These are phyloP conservation scores for Diadumene lineata DNA, from an alignment of 92 coral and sea anemone species.

Conservation along the genomic window DNA sequence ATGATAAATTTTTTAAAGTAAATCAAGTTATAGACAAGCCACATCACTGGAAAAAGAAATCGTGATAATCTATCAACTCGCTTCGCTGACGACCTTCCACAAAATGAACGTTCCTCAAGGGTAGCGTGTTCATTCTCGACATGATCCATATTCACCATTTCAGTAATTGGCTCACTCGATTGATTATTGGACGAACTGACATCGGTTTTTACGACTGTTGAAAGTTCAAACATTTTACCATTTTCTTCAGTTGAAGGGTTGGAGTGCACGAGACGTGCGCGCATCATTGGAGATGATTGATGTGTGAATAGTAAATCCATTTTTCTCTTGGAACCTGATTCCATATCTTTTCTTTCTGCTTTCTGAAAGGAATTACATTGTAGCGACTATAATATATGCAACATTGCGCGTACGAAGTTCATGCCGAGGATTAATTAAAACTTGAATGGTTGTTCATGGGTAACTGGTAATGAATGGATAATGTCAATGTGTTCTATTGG, in stretches of 20 bases:
- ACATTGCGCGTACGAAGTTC: too few species aligned
- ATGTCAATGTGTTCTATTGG: too few species aligned
- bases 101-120: background rate
- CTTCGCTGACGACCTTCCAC: background rate
- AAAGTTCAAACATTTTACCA: constrained; percentile 4
- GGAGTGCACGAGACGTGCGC: background rate
- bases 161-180: background rate
- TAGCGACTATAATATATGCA: too few species aligned
- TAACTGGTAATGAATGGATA: too few species aligned
- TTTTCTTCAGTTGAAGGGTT: constrained; percentile 11
- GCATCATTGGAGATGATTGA: background rate
- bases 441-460: too few species aligned
- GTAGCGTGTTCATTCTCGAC: too few species aligned
- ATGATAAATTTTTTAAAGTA: constrained; percentile 35
- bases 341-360: background rate
- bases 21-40: constrained; percentile 40
- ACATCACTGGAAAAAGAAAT: constrained; percentile 44
- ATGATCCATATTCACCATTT: too few species aligned
- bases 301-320: background rate
- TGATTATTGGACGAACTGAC: background rate
- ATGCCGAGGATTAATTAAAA: too few species aligned
- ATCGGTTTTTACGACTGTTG: background rate
- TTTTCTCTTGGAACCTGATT: background rate
- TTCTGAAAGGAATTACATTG: constrained; percentile 4
- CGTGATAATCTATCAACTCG: constrained; percentile 54